These are phyloP conservation scores for Macrosoma leucophasiata DNA, from an alignment of 2,888 invertebrate genomes.

Conservation along the genomic window DNA sequence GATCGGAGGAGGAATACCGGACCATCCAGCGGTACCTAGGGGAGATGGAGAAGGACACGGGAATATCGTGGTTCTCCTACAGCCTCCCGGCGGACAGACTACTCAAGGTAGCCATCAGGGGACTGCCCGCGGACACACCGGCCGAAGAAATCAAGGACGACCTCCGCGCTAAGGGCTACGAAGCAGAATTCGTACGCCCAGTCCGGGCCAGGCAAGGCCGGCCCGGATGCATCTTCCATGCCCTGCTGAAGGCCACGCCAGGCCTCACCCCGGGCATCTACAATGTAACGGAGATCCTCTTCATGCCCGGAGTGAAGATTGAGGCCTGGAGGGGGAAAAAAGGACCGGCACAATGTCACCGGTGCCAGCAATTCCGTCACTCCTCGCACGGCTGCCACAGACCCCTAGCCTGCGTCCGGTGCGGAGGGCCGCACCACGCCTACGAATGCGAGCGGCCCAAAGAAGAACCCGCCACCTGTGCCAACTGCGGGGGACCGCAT, in stretches of 20 bases:
- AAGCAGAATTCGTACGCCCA: too few relatives aligned
- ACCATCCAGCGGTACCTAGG: too few relatives aligned
- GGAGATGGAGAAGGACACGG: too few relatives aligned
- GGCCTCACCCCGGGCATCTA: conserved; percentile 4
- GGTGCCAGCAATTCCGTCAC: conserved; percentile 21
- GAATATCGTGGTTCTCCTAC: too few relatives aligned
- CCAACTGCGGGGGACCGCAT: conserved; percentile 1
- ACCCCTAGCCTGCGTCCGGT: not conserved
- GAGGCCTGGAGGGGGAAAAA: conserved; percentile 18
- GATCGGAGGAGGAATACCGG: too few relatives aligned
- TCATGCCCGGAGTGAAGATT: conserved; percentile 11
- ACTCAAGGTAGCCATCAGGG: too few relatives aligned
- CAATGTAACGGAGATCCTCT: conserved; percentile 2
- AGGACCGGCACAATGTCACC: conserved; percentile 19
- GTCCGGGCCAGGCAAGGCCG: too few relatives aligned
- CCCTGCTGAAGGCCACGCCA: not conserved
- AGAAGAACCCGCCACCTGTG: not conserved
- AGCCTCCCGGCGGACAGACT: too few relatives aligned
- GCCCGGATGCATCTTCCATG: conserved; percentile 12
- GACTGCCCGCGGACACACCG: too few relatives aligned
- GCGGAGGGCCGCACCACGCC: conserved; percentile 1
- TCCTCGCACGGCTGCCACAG: conserved; percentile 13
- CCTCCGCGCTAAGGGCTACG: too few relatives aligned
- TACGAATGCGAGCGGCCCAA: not conserved
- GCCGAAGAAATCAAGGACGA: too few relatives aligned